Conservation (phyloP, 2,113 vertebrate species). For the Anoplopoma fimbria region DNA sequence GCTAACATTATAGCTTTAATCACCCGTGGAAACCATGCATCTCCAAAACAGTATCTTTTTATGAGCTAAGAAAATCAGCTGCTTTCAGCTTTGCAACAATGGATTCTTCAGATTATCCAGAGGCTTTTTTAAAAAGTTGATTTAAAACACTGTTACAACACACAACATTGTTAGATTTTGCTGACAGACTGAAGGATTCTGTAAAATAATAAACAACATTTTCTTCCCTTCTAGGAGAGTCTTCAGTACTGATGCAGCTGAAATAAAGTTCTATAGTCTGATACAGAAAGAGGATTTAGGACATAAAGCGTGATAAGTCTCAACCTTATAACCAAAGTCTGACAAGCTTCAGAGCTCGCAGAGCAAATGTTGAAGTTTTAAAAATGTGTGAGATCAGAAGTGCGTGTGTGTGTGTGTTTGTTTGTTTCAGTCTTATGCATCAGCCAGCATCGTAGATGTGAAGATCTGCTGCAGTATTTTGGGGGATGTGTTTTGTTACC, state of each 20-base stretch:
- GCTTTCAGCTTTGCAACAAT: no score
- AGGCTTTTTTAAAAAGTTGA: no score
- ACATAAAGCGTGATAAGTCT: background rate
- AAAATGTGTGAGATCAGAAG: background rate
- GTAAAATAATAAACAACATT: background rate
- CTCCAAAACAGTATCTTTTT: no score
- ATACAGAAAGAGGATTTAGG: slow-evolving; percentile 2
- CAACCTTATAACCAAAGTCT: background rate
- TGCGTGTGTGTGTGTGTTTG: background rate
- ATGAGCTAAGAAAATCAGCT: no score
- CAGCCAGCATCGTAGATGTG: slow-evolving; percentile 94
- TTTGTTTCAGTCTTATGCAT: slow-evolving; percentile 75
- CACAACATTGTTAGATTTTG: background rate
- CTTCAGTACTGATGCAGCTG: slow-evolving; percentile 10
- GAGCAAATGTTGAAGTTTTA: background rate
- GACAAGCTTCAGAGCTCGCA: background rate
- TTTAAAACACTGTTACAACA: no score
- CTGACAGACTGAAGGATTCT: background rate
- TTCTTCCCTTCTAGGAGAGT: background rate
- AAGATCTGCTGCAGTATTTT: slow-evolving; percentile 98
- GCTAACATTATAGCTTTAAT: no score
- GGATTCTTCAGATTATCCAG: no score
- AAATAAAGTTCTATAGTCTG: background rate
- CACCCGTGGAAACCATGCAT: no score
- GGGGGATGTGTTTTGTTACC: slow-evolving; percentile 97